phyloP scores from a whole-genome alignment of 2,797 vertebrate species.

The Sciurus carolinensis region DNA sequence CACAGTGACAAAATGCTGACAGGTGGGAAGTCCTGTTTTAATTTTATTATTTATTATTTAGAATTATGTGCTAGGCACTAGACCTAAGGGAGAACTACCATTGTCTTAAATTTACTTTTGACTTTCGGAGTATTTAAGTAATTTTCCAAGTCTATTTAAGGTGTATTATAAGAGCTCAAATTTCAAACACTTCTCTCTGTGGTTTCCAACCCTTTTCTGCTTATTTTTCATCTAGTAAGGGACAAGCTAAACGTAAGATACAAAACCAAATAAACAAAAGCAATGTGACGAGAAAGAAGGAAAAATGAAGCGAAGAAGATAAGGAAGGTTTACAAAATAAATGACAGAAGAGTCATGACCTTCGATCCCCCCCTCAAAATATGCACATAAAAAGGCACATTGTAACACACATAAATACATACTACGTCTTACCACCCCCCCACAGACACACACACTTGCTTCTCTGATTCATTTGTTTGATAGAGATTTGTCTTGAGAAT shows the following conservation, averaged over 20 bases:
- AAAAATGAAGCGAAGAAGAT: not conserved
- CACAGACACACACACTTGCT: not conserved
- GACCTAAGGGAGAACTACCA: not conserved
- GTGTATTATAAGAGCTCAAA: not conserved
- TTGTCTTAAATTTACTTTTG: not conserved
- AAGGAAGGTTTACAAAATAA: not conserved
- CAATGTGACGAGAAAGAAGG: not conserved
- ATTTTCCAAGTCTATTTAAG: not conserved
- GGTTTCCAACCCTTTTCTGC: not conserved
- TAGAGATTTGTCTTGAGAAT: not conserved
- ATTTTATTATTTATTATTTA: not conserved
- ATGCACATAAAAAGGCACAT: not conserved
- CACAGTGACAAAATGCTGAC: too few relatives aligned
- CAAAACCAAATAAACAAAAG: not conserved
- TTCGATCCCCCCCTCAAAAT: not conserved
- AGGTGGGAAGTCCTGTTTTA: not conserved
- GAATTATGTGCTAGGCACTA: not conserved
- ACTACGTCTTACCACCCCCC: not conserved
- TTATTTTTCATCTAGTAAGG: not conserved
- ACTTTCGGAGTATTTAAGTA: not conserved
- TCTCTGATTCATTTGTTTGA: not conserved
- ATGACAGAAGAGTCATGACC: not conserved
- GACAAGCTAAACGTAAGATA: not conserved
- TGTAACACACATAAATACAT: not conserved
- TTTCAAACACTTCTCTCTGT: not conserved